Base-by-base conservation (phyloP, 1,140 invertebrate species). In the Philotrypesis tridentata region DNA sequence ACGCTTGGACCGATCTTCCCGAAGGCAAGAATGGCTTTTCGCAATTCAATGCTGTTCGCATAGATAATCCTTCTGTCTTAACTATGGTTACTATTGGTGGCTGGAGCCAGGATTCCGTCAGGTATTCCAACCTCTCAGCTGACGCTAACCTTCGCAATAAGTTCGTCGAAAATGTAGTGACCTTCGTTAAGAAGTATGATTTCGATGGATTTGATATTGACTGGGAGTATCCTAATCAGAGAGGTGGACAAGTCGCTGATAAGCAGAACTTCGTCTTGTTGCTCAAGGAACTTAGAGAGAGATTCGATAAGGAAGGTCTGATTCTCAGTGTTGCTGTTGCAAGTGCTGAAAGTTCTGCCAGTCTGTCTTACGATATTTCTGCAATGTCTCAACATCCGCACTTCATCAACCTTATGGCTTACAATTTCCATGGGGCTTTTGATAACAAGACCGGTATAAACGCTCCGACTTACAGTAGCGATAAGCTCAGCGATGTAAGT, bases 1-100 rank as follows among this genome's bases (percentile, higher is more conserved):
- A 84, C 29, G 2, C 43, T 23, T 48, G 67, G 67, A 9, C 29
- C 2, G 79, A 84, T 31, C 55, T 74, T 11, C 86, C 88, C 65
- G 89, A 92, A 17, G 75, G 75, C 12, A 79, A 79, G 23, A 40
- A 79, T n/a, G 76, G 82, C 27, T 83, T 75, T 37, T n/a, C 31
- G 5, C 71, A 91, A 84, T 95, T 95, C 83, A 94, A 92, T 78
- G 92, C 90, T 0, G 89, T 96, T n/a, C 95, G 95, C 86, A 83
- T 92, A 9, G 88, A 89, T 71, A 96, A 96, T 90, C 92, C 94
- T 0, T 91, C 93, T 5, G 86, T 96, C 7, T 96, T 95, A 88
- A 94, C 95, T 0, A 84, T 96, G 63, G 84, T 96, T 11, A 95
- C 95, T 14, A 93, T 97, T 48, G 96, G 96, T 14, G 96, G 96